Evolutionary conservation across 2,888 invertebrate species (phyloP), one percentile per base, ranked within the genome.

Genomic region (Cheilosia vulpina): DNA sequence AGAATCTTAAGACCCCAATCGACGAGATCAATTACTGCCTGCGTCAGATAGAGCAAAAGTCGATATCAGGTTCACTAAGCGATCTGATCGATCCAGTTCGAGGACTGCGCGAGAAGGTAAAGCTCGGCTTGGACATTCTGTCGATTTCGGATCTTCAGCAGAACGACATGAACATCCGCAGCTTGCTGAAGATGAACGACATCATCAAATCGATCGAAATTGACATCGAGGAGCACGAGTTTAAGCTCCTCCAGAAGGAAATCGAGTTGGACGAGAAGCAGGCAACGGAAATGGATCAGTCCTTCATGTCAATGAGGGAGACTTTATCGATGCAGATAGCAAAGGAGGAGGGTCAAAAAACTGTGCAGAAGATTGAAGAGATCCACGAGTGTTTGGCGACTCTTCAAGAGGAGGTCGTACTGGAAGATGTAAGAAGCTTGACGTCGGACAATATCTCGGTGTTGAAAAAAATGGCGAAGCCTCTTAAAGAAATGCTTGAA

Each of bases 1-100:
- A 94, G 82, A 93, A 92, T 87, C 88, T 94, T 1, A 92, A 93
- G 41, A 93, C 93, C 52, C 94, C 94, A 0, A 90, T 94, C 9
- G 93, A 94, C 87, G 93, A 93, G 85, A 87, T 93, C 0, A 93
- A 93, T 84, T 92, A 92, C 76, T 93, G 92, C 65, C 89, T 93
- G 31, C 89, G 92, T 2, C 91, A 92, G 87, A 92, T 91, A 2
- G 92, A 93, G 76, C 90, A 91, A 45, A 91, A 92, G 73, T 91
- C 92, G 0, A 89, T 90, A 17, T 89, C 92, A 0, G 91, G 92
- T 0, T 92, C 92, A 2, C 76, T 93, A 13, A 89, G 90, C 13
- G 91, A 91, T 65, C 79, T 93, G 0, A 89, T 92, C 13, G 92
- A 91, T 65, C 92, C 93, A 0, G 87, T 93, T 9, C 90, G 89